These are phyloP conservation scores for Sylvilagus bachmani DNA, from an alignment of 2,113 vertebrate species.

Conservation along the genomic window DNA sequence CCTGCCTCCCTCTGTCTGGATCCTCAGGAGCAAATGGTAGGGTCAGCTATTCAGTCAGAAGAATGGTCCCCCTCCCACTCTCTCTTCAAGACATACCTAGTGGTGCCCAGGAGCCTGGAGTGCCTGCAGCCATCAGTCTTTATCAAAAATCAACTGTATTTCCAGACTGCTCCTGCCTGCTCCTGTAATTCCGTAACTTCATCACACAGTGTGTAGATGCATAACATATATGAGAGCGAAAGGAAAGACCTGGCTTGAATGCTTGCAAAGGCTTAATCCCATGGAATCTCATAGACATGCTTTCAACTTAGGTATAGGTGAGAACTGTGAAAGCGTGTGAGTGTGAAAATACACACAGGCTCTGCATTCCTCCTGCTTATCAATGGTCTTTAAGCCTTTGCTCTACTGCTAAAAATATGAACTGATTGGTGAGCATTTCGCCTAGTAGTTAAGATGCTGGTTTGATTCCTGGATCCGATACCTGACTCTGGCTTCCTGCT, in stretches of 20 bases:
- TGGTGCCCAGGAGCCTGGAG: neutral
- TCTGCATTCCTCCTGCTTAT: neutral
- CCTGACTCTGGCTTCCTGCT: too few species aligned
- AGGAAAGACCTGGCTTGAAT: conserved; percentile 43
- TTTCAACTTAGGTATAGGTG: neutral
- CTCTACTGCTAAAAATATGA: neutral
- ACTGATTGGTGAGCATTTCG: too few species aligned
- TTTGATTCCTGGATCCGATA: too few species aligned
- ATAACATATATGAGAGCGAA: neutral
- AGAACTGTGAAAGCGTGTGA: neutral
- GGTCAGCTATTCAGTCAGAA: too few species aligned
- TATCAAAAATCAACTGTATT: neutral
- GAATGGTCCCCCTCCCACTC: neutral
- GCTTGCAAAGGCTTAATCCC: neutral
- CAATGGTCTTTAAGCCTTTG: neutral
- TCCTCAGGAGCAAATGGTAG: neutral
- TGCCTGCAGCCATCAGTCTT: neutral
- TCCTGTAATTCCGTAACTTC: neutral
- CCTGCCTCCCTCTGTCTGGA: neutral
- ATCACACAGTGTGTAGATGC: neutral
- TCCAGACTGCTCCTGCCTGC: neutral
- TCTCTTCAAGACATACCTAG: neutral
- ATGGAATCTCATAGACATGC: conserved; percentile 1
- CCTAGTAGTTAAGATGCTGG: too few species aligned
- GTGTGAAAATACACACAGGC: neutral